Conservation (phyloP, 2,113 vertebrate species). For the Clinocottus analis region DNA sequence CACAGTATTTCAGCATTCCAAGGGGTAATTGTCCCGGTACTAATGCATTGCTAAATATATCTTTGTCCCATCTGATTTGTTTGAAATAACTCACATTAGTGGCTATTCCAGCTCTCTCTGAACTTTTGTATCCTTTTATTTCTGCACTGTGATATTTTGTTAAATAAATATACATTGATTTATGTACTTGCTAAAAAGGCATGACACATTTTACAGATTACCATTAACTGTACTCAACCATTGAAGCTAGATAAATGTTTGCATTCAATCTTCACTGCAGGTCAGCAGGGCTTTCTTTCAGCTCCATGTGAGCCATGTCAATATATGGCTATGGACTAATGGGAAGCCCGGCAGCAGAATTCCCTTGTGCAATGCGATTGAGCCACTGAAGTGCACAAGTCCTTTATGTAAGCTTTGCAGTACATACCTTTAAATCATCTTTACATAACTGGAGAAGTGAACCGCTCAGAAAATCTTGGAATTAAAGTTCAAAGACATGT, state of each 20-base stretch:
- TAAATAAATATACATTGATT: background rate
- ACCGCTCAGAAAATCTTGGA: constrained; percentile 14
- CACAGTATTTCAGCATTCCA: background rate
- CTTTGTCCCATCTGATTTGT: background rate
- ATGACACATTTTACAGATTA: background rate
- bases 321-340: constrained; percentile 51
- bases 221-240: background rate
- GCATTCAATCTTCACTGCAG: constrained; percentile 15
- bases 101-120: background rate
- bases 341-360: constrained; percentile 35
- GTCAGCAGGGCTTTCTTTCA: constrained; percentile 24
- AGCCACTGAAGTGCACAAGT: constrained; percentile 50
- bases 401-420: constrained; percentile 25
- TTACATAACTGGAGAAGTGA: constrained; percentile 47
- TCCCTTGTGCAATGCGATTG: constrained; percentile 23
- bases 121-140: background rate
- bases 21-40: background rate
- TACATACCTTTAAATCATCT: constrained; percentile 38
- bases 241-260: constrained; percentile 10
- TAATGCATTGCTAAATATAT: background rate
- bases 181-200: background rate
- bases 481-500: constrained; percentile 39
- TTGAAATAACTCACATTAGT: background rate
- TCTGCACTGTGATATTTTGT: background rate
- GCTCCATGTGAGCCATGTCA: constrained; percentile 46